Percentiles rank a stretch among this genome's conserved stretches.
phyloP scores from a whole-genome alignment of 1,140 invertebrate genomes.

The Artemia franciscana region DNA sequence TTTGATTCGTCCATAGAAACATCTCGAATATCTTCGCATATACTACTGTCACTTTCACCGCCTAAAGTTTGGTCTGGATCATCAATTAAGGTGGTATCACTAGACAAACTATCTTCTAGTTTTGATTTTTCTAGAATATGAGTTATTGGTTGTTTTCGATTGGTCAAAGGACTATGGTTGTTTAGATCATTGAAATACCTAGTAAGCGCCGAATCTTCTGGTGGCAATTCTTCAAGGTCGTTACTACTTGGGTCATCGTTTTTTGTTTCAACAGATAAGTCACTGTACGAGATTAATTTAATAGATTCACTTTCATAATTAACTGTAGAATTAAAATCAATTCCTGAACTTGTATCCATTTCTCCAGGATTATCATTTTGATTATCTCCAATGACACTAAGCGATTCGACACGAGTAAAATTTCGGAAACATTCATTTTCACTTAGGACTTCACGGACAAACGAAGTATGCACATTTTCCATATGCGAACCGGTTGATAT shows the following conservation, averaged over 20 bases:
- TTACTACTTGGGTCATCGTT: neutral
- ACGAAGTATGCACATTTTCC: neutral
- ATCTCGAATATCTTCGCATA: neutral
- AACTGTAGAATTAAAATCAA: neutral
- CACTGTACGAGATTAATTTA: neutral
- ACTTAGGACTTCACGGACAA: neutral
- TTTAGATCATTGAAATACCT: neutral
- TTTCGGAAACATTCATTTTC: neutral
- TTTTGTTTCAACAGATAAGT: neutral
- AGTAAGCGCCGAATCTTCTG: neutral
- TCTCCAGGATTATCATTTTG: constrained; percentile 4
- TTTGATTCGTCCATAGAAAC: neutral
- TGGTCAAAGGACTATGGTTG: neutral
- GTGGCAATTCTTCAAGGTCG: neutral
- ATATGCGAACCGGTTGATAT: neutral
- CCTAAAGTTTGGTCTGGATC: neutral
- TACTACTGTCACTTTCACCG: neutral
- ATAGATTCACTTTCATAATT: neutral
- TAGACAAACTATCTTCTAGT: neutral
- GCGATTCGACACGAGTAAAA: neutral
- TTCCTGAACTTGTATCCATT: constrained; percentile 5
- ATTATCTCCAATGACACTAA: constrained; percentile 1
- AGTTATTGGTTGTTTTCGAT: neutral
- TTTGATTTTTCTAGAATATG: neutral
- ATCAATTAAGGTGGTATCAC: neutral